These are phyloP conservation scores for Tetramorium alpestre DNA, from an alignment of 1,140 invertebrate genomes.

Conservation along the genomic window DNA sequence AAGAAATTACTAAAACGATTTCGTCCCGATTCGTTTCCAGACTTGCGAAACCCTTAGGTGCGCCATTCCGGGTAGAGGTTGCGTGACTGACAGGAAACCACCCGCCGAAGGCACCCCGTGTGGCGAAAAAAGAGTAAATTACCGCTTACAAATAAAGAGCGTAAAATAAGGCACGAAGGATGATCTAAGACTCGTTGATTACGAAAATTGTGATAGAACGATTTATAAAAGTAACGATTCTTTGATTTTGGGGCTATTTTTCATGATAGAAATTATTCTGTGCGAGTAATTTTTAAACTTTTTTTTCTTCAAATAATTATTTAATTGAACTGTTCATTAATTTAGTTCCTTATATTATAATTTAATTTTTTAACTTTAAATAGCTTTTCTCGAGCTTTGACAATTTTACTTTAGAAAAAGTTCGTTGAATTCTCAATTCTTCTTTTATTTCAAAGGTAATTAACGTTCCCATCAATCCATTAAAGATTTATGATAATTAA, in stretches of 20 bases:
- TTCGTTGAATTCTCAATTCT: not conserved
- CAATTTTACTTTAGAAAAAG: not conserved
- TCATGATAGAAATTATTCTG: not conserved
- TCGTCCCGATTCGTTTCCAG: slow-evolving; percentile 66
- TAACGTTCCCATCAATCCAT: not conserved
- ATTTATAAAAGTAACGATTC: slow-evolving; percentile 3
- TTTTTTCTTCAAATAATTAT: not conserved
- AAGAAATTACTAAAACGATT: slow-evolving; percentile 18
- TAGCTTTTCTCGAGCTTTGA: not conserved
- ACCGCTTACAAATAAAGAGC: slow-evolving; percentile 47
- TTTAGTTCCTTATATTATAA: not conserved
- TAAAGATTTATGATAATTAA: slow-evolving; percentile 9
- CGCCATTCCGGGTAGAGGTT: slow-evolving; percentile 85
- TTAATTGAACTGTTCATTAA: not conserved
- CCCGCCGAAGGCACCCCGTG: slow-evolving; percentile 88
- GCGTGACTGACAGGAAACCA: slow-evolving; percentile 84
- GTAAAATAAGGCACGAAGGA: slow-evolving; percentile 7
- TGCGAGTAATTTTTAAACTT: not conserved
- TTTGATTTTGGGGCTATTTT: not conserved
- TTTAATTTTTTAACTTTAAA: not conserved
- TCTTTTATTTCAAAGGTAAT: not conserved
- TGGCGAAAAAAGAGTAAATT: slow-evolving; percentile 81
- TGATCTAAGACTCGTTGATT: not conserved
- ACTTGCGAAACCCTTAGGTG: slow-evolving; percentile 87
- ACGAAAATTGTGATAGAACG: not conserved